phyloP scores from a whole-genome alignment of 2,888 invertebrate species.

The Lamproptera curius region DNA sequence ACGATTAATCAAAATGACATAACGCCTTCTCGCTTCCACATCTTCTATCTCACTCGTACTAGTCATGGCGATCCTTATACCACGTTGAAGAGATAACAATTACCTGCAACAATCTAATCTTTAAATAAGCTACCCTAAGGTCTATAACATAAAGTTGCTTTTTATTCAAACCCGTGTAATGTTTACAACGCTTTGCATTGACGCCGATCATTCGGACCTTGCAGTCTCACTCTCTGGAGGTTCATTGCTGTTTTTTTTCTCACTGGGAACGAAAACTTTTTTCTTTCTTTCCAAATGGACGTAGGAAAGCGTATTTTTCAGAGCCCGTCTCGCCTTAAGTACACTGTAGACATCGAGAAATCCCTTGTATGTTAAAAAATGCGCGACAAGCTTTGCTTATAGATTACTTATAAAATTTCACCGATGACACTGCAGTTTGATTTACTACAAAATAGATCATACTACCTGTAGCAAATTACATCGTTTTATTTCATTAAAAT shows the following conservation, averaged over 20 bases:
- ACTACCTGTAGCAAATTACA: too few relatives aligned
- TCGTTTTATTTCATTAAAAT: too few relatives aligned
- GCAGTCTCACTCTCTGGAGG: constrained; percentile 75
- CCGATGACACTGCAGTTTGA: too few relatives aligned
- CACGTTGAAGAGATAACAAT: constrained; percentile 41
- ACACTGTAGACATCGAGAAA: too few relatives aligned
- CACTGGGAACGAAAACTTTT: constrained; percentile 69
- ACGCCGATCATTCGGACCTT: constrained; percentile 53
- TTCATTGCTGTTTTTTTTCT: constrained; percentile 72
- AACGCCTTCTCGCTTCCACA: constrained; percentile 64
- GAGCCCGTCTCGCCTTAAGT: constrained; percentile 65
- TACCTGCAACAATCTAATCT: constrained; percentile 31
- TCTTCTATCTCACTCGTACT: constrained; percentile 56
- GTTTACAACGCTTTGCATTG: constrained; percentile 39
- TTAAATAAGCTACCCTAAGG: constrained; percentile 24
- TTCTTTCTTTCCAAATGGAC: constrained; percentile 71
- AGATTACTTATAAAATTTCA: too few relatives aligned
- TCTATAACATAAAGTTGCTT: constrained; percentile 16
- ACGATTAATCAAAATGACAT: constrained; percentile 78
- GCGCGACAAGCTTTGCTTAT: too few relatives aligned
- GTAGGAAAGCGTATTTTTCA: constrained; percentile 64
- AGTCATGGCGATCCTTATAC: constrained; percentile 68
- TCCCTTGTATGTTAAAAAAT: too few relatives aligned
- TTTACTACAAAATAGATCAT: too few relatives aligned
- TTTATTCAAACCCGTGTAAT: constrained; percentile 17